Conservation (phyloP, 2,888 invertebrate genomes). For the Toxonevra muliebris region DNA sequence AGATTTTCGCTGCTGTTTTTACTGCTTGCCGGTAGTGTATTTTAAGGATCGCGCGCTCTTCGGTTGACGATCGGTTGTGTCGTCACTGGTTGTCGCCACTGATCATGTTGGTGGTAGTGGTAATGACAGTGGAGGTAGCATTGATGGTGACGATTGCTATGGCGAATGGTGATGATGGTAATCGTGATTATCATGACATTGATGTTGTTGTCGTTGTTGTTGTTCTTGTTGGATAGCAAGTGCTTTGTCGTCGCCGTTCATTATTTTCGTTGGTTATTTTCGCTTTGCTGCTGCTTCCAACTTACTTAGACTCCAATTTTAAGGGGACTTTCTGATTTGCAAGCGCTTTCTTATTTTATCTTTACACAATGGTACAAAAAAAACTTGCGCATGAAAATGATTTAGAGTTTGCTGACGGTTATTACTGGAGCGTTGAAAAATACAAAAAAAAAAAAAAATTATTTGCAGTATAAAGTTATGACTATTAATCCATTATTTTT, state of each 20-base stretch:
- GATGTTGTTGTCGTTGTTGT: slow-evolving; percentile 9
- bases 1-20: neutral
- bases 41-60: neutral
- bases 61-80: neutral
- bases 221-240: slow-evolving; percentile 4
- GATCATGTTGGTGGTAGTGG: neutral
- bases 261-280: slow-evolving; percentile 3
- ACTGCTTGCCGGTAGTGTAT: neutral
- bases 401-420: too few relatives aligned
- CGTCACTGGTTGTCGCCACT: neutral
- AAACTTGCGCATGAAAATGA: too few relatives aligned
- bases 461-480: too few relatives aligned
- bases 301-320: neutral
- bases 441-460: too few relatives aligned
- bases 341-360: too few relatives aligned
- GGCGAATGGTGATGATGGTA: neutral
- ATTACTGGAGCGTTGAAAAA: too few relatives aligned
- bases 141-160: neutral
- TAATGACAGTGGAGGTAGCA: neutral
- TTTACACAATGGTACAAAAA: too few relatives aligned
- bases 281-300: too few relatives aligned
- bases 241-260: too few relatives aligned
- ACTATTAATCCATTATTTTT: too few relatives aligned
- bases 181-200: neutral
- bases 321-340: too few relatives aligned